phyloP scores from a whole-genome alignment of 2,797 vertebrate species.

The Arctocebus calabarensis region DNA sequence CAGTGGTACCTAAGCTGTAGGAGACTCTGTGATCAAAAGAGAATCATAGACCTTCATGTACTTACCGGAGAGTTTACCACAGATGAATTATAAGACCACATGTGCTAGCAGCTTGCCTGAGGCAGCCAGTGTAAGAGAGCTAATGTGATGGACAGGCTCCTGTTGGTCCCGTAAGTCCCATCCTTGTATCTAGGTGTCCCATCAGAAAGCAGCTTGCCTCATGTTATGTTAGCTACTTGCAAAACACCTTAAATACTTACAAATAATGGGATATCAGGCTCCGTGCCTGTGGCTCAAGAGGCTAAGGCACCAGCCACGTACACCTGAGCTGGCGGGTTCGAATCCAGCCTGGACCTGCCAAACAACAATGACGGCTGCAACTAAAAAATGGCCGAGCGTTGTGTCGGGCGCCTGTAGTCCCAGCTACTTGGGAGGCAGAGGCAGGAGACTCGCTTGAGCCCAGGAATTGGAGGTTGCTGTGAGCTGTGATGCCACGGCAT shows the following conservation, averaged over 20 bases:
- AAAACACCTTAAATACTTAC: neutral
- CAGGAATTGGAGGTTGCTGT: no score
- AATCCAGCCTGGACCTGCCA: no score
- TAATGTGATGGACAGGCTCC: accelerated
- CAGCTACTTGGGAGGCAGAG: no score
- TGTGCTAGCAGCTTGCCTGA: neutral
- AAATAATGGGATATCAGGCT: neutral
- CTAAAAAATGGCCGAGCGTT: no score
- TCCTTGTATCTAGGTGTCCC: neutral
- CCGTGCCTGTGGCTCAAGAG: no score
- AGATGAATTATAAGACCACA: neutral
- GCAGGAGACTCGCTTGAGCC: no score
- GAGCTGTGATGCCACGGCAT: no score
- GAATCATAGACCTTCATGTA: neutral
- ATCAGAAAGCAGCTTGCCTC: neutral
- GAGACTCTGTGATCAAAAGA: neutral
- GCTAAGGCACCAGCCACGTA: no score
- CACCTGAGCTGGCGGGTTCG: no score
- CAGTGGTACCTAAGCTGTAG: neutral
- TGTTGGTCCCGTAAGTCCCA: neutral
- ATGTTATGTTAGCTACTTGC: neutral
- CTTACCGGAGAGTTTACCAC: neutral
- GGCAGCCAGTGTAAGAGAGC: neutral
- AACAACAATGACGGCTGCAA: no score
- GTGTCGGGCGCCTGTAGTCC: no score